Percentiles rank a stretch among this genome's conserved stretches.
Evolutionary conservation across 2,113 vertebrate genomes (phyloP).

Genomic region (Rafetus swinhoei): DNA sequence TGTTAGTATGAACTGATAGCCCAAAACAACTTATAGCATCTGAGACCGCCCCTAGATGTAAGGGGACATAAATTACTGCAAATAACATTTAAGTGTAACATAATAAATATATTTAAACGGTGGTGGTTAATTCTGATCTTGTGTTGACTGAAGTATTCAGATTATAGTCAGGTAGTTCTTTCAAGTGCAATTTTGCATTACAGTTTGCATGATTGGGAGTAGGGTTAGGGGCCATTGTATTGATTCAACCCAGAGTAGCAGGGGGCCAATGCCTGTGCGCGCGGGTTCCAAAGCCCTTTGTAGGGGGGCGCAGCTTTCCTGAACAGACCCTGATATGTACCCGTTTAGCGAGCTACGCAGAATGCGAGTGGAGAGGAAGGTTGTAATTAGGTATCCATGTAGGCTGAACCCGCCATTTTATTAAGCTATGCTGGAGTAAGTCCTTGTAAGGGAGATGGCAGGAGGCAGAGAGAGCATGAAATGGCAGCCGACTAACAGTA

Average conservation of each 20-base stretch:
- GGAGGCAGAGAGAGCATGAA: conserved; percentile 70
- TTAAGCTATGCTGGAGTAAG: conserved; percentile 66
- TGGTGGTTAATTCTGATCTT: not conserved
- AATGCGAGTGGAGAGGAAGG: conserved; percentile 58
- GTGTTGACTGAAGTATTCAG: not conserved
- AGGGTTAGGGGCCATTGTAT: conserved; percentile 44
- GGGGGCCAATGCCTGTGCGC: not conserved
- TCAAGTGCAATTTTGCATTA: not conserved
- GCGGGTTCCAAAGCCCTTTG: not conserved
- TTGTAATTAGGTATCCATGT: conserved; percentile 66
- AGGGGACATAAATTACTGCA: not conserved
- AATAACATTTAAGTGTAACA: not conserved
- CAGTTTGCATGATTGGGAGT: not conserved
- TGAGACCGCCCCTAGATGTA: not conserved
- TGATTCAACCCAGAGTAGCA: conserved; percentile 15
- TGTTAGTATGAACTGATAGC: not conserved
- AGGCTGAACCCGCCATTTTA: conserved; percentile 69
- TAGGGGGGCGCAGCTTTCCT: not conserved
- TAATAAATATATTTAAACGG: not conserved
- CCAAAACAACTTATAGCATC: not conserved
- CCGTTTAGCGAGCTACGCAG: conserved; percentile 21
- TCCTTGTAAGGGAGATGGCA: conserved; percentile 71
- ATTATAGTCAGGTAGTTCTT: not conserved
- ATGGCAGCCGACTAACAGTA: conserved; percentile 70
- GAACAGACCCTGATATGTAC: not conserved